Base-by-base conservation (phyloP, 2,797 vertebrate species). In the Ctenopoma kingsleyae region DNA sequence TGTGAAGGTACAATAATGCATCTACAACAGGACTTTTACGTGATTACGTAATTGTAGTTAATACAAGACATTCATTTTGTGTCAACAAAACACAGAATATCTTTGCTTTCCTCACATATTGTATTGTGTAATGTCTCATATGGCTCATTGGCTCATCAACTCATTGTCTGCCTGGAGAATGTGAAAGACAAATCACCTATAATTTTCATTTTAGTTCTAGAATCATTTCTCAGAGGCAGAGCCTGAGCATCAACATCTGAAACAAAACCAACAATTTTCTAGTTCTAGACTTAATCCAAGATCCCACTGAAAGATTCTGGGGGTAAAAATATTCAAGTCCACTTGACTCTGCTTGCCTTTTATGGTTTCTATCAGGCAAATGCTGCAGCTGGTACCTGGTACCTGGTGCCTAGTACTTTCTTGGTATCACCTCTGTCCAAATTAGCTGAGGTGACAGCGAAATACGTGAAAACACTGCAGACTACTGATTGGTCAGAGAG, bases 1-100 rank as follows among this genome's bases (percentile, higher is more conserved):
- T 94, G 94, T 65, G 93, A 95, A 90, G 94, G 94, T 94, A 91
- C 9, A 13, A 5, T 19, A 25, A 8, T 11, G 10, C 17, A 50
- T 9, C 3, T 2, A 44, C 43, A 19, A 1, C 5, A 19, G 15
- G 17, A 41, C 13, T 41, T 41, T 41, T 16, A 6, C 13, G 17
- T 41, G 40, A 16, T 8, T 16, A 6, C 2, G 10, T 15, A 41
- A 41, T 6, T 38, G 13, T 38, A 38, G 3, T 11, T 40, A 38
- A 12, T 38, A 38, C 36, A 38, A 35, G 4, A 38, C 7, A 6
- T 16, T 22, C 3, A 46, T 47, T 10, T 9, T 16, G 15, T 3
- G 32, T 47, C 5, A 43, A 25, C 32, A 38, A 32, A 49, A 25
- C 1, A 32, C 16, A 15, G 25, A 7, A 30, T 43, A 17, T 7